phyloP scores from a whole-genome alignment of 2,888 invertebrate genomes.

The Pantelozetes paolii region DNA sequence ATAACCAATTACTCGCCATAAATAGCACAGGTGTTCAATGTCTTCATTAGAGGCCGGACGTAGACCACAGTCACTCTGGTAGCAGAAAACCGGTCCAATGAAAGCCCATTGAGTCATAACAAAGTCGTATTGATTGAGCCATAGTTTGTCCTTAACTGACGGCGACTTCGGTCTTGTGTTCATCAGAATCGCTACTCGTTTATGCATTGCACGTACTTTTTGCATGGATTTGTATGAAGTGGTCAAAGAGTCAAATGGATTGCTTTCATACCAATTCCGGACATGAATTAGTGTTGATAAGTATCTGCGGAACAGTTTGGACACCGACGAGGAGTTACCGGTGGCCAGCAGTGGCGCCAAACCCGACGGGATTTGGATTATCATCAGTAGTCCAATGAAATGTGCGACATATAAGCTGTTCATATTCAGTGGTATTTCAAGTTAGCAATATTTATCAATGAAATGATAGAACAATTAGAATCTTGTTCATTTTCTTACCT shows the following conservation, averaged over 20 bases:
- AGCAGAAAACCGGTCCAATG: slow-evolving; percentile 66
- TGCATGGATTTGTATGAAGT: slow-evolving; percentile 55
- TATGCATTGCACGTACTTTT: slow-evolving; percentile 56
- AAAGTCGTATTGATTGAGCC: slow-evolving; percentile 74
- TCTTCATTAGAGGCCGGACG: slow-evolving; percentile 60
- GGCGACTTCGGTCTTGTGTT: slow-evolving; percentile 14
- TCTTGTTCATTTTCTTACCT: too few relatives aligned
- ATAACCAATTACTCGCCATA: slow-evolving; percentile 73
- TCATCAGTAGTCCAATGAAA: slow-evolving; percentile 30
- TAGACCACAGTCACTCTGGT: slow-evolving; percentile 63
- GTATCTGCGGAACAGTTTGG: slow-evolving; percentile 70
- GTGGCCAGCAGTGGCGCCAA: slow-evolving; percentile 63
- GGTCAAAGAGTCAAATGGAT: slow-evolving; percentile 60
- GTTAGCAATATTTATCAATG: neutral
- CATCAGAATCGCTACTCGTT: slow-evolving; percentile 53
- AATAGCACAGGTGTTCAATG: slow-evolving; percentile 69
- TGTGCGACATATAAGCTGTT: slow-evolving; percentile 15
- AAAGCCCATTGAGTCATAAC: slow-evolving; percentile 81
- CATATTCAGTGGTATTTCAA: neutral
- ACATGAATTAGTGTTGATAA: slow-evolving; percentile 72
- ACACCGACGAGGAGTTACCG: slow-evolving; percentile 63
- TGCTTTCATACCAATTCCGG: slow-evolving; percentile 71
- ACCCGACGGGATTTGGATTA: slow-evolving; percentile 27
- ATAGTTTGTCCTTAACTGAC: slow-evolving; percentile 51
- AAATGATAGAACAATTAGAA: too few relatives aligned